Evolutionary conservation across 2,888 invertebrate species (phyloP).

Genomic region (Scotopteryx bipunctaria): DNA sequence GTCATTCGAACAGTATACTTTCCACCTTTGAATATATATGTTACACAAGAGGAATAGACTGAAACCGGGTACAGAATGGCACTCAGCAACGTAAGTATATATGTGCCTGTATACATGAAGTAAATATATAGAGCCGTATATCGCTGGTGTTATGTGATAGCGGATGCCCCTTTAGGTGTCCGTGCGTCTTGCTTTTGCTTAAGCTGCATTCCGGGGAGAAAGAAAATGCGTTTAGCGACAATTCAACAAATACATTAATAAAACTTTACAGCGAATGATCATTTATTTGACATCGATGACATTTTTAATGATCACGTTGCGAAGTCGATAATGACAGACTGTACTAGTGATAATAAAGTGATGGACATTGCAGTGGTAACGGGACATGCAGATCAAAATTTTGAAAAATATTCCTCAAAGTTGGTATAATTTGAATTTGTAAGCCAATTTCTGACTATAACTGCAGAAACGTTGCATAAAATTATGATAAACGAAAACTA

Average conservation of each 20-base stretch:
- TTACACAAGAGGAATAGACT: slow-evolving; percentile 7
- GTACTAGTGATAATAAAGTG: not conserved
- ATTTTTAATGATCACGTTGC: not conserved
- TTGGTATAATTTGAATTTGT: slow-evolving; percentile 51
- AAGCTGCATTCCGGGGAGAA: slow-evolving; percentile 77
- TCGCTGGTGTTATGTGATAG: slow-evolving; percentile 50
- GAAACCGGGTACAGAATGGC: slow-evolving; percentile 8
- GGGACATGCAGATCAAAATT: slow-evolving; percentile 52
- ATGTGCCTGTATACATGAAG: slow-evolving; percentile 24
- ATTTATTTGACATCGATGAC: too few species aligned
- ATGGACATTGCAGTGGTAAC: slow-evolving; percentile 5
- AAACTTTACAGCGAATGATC: not conserved
- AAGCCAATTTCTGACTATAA: too few species aligned
- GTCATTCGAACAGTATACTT: slow-evolving; percentile 43
- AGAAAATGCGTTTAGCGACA: slow-evolving; percentile 47
- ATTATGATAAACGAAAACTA: slow-evolving; percentile 26
- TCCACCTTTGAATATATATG: slow-evolving; percentile 27
- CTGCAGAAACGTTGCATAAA: too few species aligned
- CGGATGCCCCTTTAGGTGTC: slow-evolving; percentile 53
- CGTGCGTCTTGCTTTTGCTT: slow-evolving; percentile 67
- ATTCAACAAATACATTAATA: slow-evolving; percentile 2
- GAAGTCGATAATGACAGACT: not conserved
- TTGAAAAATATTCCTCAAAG: slow-evolving; percentile 67
- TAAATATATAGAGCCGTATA: slow-evolving; percentile 36
- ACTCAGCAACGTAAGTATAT: slow-evolving; percentile 17